phyloP scores from a whole-genome alignment of 2,113 vertebrate species.

The Lipophrys pholis region DNA sequence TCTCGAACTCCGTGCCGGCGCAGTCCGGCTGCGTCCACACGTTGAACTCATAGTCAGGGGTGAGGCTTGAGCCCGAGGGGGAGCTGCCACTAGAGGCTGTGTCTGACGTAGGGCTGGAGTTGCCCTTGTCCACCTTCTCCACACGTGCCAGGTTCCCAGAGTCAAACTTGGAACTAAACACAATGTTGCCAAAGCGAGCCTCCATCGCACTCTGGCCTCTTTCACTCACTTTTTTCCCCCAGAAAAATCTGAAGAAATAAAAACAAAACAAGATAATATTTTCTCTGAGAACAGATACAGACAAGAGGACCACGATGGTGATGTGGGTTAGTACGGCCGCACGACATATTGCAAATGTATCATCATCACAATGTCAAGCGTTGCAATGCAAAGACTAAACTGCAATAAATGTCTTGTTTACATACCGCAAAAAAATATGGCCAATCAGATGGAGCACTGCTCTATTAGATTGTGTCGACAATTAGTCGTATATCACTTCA shows the following conservation, averaged over 20 bases:
- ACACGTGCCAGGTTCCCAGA: conserved; percentile 93
- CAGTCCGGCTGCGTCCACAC: conserved; percentile 96
- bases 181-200: conserved; percentile 85
- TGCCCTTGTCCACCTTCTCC: conserved; percentile 85
- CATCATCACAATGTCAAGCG: no score
- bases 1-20: conserved; percentile 92
- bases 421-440: no score
- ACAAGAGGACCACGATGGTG: no score
- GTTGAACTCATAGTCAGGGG: conserved; percentile 92
- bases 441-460: no score
- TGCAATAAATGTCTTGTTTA: no score
- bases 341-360: no score
- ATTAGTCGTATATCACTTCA: no score
- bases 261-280: neutral
- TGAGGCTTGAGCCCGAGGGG: conserved; percentile 47
- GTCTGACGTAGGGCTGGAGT: conserved; percentile 60
- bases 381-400: no score
- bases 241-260: neutral
- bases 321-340: no score
- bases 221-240: no score
- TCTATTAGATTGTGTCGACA: no score
- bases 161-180: conserved; percentile 95
- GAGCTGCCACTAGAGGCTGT: conserved; percentile 23
- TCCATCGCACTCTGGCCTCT: conserved; percentile 78
- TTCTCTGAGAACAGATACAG: neutral